Conservation (phyloP, 2,888 invertebrate species). For the Hesperia comma region DNA sequence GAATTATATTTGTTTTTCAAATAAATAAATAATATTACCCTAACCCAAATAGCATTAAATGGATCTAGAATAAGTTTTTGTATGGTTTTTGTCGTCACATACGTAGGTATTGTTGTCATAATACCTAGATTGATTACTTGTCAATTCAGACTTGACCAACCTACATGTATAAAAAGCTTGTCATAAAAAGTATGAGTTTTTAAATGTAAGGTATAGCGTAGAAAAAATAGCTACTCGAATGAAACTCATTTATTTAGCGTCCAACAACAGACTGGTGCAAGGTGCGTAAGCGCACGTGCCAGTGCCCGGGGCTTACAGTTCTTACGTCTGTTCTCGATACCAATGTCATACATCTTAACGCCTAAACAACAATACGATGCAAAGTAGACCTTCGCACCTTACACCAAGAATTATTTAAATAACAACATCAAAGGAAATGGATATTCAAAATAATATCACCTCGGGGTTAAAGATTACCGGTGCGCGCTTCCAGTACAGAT, state of each 20-base stretch:
- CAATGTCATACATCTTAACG: constrained; percentile 82
- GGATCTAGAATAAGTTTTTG: not conserved
- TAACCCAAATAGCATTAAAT: not conserved
- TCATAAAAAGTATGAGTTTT: constrained; percentile 1
- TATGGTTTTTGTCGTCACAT: not conserved
- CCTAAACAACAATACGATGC: constrained; percentile 59
- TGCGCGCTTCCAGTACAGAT: constrained; percentile 81
- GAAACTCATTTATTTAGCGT: constrained; percentile 59
- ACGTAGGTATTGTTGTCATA: not conserved
- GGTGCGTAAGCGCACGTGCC: constrained; percentile 81
- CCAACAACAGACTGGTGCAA: constrained; percentile 68
- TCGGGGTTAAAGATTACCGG: constrained; percentile 84
- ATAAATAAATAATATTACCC: not conserved
- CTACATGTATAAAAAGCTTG: not conserved
- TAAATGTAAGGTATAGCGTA: not conserved
- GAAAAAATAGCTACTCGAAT: constrained; percentile 10
- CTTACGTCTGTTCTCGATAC: constrained; percentile 75
- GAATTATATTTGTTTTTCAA: too few relatives aligned
- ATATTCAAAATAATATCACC: constrained; percentile 84
- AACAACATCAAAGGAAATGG: constrained; percentile 78
- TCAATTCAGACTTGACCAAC: not conserved
- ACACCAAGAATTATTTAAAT: constrained; percentile 72
- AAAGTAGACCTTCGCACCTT: constrained; percentile 72
- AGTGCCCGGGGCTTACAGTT: constrained; percentile 66
- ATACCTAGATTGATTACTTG: not conserved